A percentile compares a stretch with the other conserved stretches of the same genome.
phyloP scores from a whole-genome alignment of 2,113 vertebrate species.

The Notiomystis cincta region DNA sequence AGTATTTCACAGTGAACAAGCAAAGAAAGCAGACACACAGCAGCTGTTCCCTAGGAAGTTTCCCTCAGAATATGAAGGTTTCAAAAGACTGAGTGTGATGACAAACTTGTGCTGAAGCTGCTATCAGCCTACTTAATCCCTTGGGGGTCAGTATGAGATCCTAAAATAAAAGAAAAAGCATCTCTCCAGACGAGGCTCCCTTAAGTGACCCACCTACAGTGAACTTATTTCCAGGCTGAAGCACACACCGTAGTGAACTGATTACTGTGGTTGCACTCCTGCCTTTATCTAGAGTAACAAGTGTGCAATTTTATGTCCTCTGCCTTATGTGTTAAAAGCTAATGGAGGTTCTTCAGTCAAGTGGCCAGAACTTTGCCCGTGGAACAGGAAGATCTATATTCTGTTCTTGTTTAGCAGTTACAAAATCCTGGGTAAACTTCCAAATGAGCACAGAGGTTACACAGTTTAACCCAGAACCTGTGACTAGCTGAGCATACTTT shows the following conservation, averaged over 20 bases:
- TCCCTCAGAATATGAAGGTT: not conserved
- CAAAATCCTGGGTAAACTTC: not conserved
- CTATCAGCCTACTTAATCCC: not conserved
- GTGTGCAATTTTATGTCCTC: conserved; percentile 13
- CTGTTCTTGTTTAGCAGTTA: not conserved
- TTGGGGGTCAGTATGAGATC: not conserved
- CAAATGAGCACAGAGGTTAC: not conserved
- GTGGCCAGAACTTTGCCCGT: not conserved
- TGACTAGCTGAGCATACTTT: not conserved
- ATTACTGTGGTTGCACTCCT: not conserved
- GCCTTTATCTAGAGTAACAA: not conserved
- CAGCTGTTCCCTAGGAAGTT: not conserved
- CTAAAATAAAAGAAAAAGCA: not conserved
- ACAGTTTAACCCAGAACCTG: not conserved
- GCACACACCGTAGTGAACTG: not conserved
- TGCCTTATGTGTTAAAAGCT: conserved; percentile 29
- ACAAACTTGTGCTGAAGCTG: not conserved
- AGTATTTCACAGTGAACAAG: not conserved
- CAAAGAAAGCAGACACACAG: not conserved
- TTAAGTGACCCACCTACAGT: not conserved
- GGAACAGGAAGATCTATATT: conserved; percentile 5
- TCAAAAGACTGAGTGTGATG: not conserved
- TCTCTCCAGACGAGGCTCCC: not conserved
- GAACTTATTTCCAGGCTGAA: not conserved
- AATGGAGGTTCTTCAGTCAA: conserved; percentile 13